Evolutionary conservation across 2,888 invertebrate species (phyloP).

Genomic region (Hirtodrosophila confusa): DNA sequence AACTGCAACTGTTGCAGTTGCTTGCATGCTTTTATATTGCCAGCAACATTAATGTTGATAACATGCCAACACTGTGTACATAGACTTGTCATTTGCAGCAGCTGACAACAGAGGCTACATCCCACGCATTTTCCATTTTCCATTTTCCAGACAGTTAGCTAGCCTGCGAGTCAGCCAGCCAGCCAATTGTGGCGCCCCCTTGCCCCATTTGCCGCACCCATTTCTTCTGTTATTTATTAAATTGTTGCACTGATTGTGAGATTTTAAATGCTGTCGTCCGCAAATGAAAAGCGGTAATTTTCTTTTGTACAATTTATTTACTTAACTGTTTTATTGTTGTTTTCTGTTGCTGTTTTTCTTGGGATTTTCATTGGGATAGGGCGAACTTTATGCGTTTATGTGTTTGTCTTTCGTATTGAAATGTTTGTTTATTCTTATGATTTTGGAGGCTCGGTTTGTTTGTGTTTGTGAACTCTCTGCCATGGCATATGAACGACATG

Average conservation of each 20-base stretch:
- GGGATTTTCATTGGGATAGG: slow-evolving; percentile 40
- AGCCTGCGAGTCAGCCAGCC: slow-evolving; percentile 24
- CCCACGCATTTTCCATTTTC: slow-evolving; percentile 22
- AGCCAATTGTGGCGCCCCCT: slow-evolving; percentile 34
- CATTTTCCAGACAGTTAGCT: no score
- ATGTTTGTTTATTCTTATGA: slow-evolving; percentile 47
- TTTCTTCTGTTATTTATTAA: slow-evolving; percentile 48
- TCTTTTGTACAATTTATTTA: slow-evolving; percentile 66
- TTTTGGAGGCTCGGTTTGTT: slow-evolving; percentile 33
- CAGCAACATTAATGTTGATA: slow-evolving; percentile 68
- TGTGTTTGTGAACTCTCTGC: slow-evolving; percentile 20
- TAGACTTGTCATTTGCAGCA: slow-evolving; percentile 65
- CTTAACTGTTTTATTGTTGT: slow-evolving; percentile 35
- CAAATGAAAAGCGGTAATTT: slow-evolving; percentile 47
- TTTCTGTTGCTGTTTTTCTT: slow-evolving; percentile 8
- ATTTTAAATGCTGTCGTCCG: slow-evolving; percentile 39
- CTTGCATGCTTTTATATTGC: slow-evolving; percentile 3
- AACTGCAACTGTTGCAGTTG: slow-evolving; percentile 31
- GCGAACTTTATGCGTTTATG: slow-evolving; percentile 12
- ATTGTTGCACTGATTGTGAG: slow-evolving; percentile 54
- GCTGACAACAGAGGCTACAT: slow-evolving; percentile 23
- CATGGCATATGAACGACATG: not conserved
- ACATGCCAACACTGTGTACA: slow-evolving; percentile 59
- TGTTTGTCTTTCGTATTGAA: slow-evolving; percentile 30
- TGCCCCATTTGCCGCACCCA: not conserved